A percentile compares a stretch with the other conserved stretches of the same genome.
Conservation (phyloP, 2,113 vertebrate species). For the Corapipo altera region DNA sequence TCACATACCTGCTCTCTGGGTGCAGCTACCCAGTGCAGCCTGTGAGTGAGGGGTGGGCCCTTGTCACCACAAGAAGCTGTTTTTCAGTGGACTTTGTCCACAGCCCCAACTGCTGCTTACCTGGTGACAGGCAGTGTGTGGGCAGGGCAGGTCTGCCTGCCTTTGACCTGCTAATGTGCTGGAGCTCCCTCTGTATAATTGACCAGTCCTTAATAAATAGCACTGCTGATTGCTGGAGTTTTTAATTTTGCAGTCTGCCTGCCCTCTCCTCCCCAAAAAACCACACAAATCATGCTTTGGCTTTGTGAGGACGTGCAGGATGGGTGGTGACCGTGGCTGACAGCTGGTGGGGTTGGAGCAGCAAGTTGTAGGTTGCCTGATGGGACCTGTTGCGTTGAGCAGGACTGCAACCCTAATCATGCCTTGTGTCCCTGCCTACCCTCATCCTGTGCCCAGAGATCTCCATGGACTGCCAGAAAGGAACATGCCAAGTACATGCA, state of each 20-base stretch:
- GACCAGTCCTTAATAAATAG: not conserved
- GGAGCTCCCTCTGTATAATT: fast-evolving
- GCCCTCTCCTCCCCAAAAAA: not conserved
- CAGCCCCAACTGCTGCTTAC: not conserved
- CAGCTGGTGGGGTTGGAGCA: not conserved
- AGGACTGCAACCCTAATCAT: fast-evolving
- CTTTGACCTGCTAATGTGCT: not conserved
- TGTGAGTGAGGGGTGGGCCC: not conserved
- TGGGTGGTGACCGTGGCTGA: not conserved
- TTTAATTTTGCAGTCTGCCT: not conserved
- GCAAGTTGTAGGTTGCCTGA: not conserved
- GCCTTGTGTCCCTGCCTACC: not conserved
- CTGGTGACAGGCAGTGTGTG: not conserved
- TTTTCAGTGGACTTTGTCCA: not conserved
- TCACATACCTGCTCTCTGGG: not conserved
- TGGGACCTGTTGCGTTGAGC: not conserved
- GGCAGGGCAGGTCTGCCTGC: not conserved
- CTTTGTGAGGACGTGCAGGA: not conserved
- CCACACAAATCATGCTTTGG: not conserved
- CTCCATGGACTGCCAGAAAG: not conserved
- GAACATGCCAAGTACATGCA: fast-evolving
- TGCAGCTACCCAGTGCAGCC: not conserved
- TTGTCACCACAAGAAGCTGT: not conserved
- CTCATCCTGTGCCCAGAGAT: not conserved
- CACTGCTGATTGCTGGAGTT: not conserved